Percentiles rank a stretch among this genome's conserved stretches.
phyloP scores from a whole-genome alignment of 2,113 vertebrate genomes.

The Pardalotus punctatus region DNA sequence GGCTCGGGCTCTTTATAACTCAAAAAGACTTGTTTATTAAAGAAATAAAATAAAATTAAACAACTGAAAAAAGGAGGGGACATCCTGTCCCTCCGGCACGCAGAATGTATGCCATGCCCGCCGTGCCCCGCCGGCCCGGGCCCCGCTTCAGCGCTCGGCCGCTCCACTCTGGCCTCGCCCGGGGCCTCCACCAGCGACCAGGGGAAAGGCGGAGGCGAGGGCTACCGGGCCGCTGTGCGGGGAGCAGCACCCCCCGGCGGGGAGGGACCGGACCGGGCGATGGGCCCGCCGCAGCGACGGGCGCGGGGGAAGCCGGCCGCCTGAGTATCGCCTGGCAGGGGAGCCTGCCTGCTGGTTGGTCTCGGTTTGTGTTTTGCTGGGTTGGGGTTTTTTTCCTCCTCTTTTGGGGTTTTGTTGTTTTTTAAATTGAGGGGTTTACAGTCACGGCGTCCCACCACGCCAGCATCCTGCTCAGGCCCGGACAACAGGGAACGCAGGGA shows the following conservation, averaged over 20 bases:
- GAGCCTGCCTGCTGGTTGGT: not conserved
- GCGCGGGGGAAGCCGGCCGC: not conserved
- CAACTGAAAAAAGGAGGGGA: not conserved
- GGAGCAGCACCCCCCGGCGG: rapidly evolving
- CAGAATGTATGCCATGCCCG: not conserved
- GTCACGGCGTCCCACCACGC: not conserved
- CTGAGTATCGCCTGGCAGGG: not conserved
- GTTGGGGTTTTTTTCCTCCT: rapidly evolving
- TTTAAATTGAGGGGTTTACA: not conserved
- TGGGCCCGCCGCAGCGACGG: not conserved
- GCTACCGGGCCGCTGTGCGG: rapidly evolving
- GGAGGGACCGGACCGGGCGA: too few relatives aligned
- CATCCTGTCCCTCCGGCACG: not conserved
- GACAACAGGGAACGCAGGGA: too few relatives aligned
- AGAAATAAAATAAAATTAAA: not conserved
- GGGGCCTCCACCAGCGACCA: not conserved
- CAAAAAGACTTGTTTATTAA: not conserved
- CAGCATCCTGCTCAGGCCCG: not conserved
- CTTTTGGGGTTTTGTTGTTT: not conserved
- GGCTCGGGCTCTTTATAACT: constrained; percentile 14
- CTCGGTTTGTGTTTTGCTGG: not conserved
- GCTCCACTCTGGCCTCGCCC: not conserved
- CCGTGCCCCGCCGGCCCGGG: not conserved
- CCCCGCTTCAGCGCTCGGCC: not conserved
- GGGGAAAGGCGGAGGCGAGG: not conserved